A percentile compares a stretch with the other conserved stretches of the same genome.
Evolutionary conservation across 2,888 invertebrate genomes (phyloP).

Genomic region (Xanthia togata): DNA sequence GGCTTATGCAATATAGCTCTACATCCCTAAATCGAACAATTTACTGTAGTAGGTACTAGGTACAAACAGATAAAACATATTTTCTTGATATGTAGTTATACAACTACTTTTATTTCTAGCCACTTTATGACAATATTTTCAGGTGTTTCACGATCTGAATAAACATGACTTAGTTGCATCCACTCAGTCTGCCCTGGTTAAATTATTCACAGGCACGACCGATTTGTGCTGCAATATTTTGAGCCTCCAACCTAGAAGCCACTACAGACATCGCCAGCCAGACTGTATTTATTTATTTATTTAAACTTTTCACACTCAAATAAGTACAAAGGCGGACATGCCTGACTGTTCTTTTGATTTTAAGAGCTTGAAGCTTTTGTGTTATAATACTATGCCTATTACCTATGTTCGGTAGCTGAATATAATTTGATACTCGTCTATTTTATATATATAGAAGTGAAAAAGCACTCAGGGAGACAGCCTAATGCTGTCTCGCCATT

Average conservation of each 20-base stretch:
- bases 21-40: constrained; percentile 11
- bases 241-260: constrained; percentile 6
- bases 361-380: not conserved
- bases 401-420: constrained; percentile 30
- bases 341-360: constrained; percentile 8
- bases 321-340: too few species aligned
- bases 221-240: constrained; percentile 40
- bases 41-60: not conserved
- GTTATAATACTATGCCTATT: constrained; percentile 14
- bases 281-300: too few species aligned
- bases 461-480: constrained; percentile 70
- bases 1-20: constrained; percentile 1
- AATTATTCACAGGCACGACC: constrained; percentile 71
- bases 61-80: not conserved
- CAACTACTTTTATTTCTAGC: constrained; percentile 7
- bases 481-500: constrained; percentile 54
- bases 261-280: not conserved
- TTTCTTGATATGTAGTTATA: not conserved
- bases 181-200: constrained; percentile 51
- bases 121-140: constrained; percentile 12
- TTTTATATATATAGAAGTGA: constrained; percentile 70
- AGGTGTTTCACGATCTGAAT: constrained; percentile 38
- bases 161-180: constrained; percentile 59
- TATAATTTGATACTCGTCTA: constrained; percentile 69
- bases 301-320: too few species aligned